These are phyloP conservation scores for Tineola bisselliella DNA, from an alignment of 2,888 invertebrate species.

Conservation along the genomic window DNA sequence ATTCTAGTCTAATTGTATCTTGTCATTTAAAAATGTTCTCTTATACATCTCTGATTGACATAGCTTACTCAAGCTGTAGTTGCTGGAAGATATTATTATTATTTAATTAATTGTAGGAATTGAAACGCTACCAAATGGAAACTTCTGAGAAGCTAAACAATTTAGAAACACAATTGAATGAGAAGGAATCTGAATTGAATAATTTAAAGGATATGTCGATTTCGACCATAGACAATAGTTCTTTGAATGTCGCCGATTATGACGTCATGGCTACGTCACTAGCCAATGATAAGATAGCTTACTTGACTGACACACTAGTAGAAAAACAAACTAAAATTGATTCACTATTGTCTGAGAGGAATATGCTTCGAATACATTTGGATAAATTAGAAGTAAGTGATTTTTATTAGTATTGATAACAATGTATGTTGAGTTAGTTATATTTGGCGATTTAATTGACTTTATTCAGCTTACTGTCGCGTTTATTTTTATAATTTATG, in stretches of 20 bases:
- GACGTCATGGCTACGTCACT: slow-evolving; percentile 34
- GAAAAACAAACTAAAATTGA: slow-evolving; percentile 89
- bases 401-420: background rate
- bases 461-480: too few species aligned
- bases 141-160: slow-evolving; percentile 40
- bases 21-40: too few species aligned
- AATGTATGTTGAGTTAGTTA: too few species aligned
- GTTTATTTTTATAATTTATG: too few species aligned
- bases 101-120: slow-evolving; percentile 30
- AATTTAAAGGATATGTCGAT: slow-evolving; percentile 24
- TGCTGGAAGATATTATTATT: too few species aligned
- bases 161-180: slow-evolving; percentile 34
- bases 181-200: slow-evolving; percentile 42
- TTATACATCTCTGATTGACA: too few species aligned
- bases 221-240: slow-evolving; percentile 34
- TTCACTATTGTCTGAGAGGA: slow-evolving; percentile 82
- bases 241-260: slow-evolving; percentile 54
- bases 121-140: slow-evolving; percentile 41
- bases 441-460: too few species aligned
- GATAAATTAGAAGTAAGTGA: slow-evolving; percentile 77
- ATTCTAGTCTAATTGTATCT: too few species aligned
- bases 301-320: slow-evolving; percentile 83
- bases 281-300: slow-evolving; percentile 56
- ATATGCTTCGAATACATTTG: slow-evolving; percentile 83
- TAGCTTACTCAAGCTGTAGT: too few species aligned